These are phyloP conservation scores for Scolanthus callimorphus DNA, from an alignment of 92 coral and sea anemone genomes.

Conservation along the genomic window DNA sequence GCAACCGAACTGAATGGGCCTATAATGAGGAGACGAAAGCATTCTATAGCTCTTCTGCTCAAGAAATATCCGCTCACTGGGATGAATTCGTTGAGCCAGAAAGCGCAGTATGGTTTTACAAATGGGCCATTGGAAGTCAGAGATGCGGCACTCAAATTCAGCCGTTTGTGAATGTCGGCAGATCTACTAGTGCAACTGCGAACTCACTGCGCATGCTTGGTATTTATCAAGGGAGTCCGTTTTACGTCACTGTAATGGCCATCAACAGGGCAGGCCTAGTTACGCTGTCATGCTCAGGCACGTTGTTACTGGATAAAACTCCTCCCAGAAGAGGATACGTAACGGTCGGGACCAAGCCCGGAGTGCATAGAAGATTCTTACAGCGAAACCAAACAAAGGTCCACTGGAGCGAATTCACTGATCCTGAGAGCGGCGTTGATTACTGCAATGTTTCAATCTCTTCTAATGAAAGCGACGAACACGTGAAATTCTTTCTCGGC, in stretches of 20 bases:
- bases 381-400: conserved; percentile 3
- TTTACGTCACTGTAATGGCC: conserved; percentile 65
- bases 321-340: conserved; percentile 53
- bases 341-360: conserved; percentile 16
- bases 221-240: conserved; percentile 50
- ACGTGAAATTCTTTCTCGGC: no score
- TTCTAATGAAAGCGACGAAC: conserved; percentile 1
- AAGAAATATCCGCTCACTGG: conserved; percentile 62
- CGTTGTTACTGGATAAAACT: conserved; percentile 56
- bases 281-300: conserved; percentile 60
- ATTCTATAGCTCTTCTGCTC: conserved; percentile 45
- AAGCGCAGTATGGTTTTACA: conserved; percentile 79
- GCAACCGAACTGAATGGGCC: conserved; percentile 23
- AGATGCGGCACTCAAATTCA: conserved; percentile 79
- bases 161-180: conserved; percentile 69
- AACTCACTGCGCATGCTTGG: conserved; percentile 33
- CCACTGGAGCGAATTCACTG: conserved; percentile 53
- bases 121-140: conserved; percentile 79
- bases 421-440: conserved; percentile 55
- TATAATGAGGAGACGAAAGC: conserved; percentile 8
- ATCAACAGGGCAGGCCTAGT: conserved; percentile 71
- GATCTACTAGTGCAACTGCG: conserved; percentile 49
- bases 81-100: conserved; percentile 57
- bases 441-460: conserved; percentile 33
- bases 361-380: conserved; percentile 13